A percentile compares a stretch with the other conserved stretches of the same genome.
phyloP scores from a whole-genome alignment of 2,888 invertebrate species.

The Erannis defoliaria region DNA sequence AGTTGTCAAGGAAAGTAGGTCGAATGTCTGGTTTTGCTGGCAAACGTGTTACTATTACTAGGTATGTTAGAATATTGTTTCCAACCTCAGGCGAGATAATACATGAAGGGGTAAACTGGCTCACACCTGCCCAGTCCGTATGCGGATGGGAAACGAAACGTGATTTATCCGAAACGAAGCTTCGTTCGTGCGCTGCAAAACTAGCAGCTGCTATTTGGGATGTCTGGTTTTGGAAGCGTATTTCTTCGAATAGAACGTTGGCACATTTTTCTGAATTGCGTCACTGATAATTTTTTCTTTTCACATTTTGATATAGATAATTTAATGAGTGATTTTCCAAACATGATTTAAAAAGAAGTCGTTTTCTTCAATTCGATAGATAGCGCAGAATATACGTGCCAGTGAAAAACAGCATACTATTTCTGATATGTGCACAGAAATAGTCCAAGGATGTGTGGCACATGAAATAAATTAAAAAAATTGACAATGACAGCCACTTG shows the following conservation, averaged over 20 bases:
- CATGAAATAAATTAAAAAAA: too few species aligned
- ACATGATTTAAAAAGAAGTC: too few species aligned
- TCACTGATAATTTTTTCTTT: not conserved
- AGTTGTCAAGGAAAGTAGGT: constrained; percentile 77
- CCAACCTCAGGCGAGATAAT: constrained; percentile 44
- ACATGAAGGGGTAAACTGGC: constrained; percentile 35
- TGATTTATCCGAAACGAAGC: constrained; percentile 46
- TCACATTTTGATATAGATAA: too few species aligned
- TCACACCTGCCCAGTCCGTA: constrained; percentile 53
- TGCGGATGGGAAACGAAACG: constrained; percentile 45
- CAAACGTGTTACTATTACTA: constrained; percentile 44
- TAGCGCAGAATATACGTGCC: too few species aligned
- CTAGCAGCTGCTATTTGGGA: constrained; percentile 28
- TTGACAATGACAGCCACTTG: too few species aligned
- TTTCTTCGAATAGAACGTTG: not conserved
- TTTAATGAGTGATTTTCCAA: too few species aligned
- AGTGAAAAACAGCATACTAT: too few species aligned
- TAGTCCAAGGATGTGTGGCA: too few species aligned
- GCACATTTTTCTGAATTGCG: not conserved
- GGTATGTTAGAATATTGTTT: constrained; percentile 58
- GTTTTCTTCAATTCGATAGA: too few species aligned
- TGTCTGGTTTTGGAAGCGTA: not conserved
- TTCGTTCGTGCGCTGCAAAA: constrained; percentile 25
- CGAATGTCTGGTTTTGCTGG: constrained; percentile 69
- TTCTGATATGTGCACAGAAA: too few species aligned